Evolutionary conservation across 2,888 invertebrate genomes (phyloP), one percentile per base, ranked within the genome.

Genomic region (Ferdinandea cuprea): DNA sequence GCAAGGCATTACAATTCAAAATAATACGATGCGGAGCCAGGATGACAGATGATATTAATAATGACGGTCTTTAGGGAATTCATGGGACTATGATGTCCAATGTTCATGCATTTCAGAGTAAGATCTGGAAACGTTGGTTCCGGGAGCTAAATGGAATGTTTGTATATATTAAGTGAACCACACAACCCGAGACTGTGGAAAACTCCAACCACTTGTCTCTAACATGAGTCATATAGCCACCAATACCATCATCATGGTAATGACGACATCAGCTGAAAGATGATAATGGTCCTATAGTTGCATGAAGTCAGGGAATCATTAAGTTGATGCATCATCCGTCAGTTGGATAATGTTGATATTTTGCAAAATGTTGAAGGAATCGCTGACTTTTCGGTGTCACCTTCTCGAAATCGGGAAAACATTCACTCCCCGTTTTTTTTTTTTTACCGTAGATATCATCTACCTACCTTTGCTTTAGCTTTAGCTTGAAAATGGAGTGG

Each of bases 11-110:
- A 66, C 56, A 66, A 74, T 74, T 74, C 73, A 66, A 46, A 66
- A 66, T 48, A 65, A 65, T 54, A 50, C 40, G 15, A 46, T 56
- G 61, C 56, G 40, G 42, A 71, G 46, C 63, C 52, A 61, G 46
- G 44, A 61, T 63, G 77, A 77, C 69, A 77, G 77, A 77, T 77
- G 77, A 69, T 69, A 77, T 77, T 71, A 77, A 77, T 77, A 69
- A 69, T 71, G 52, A 77, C 37, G 54, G 63, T 68, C 68, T 50
- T 76, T 40, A 44, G 58, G 68, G 68, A 44, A 68, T 59, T 58
- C 42, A 50, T 30, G 15, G 58, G 74, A 66, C 58, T 66, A 66
- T 74, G 37, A 50, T 76, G 68, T 76, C 68, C 68, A 68, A 59
- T 40, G 66, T 58, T 52, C 35, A 59, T 74, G 74, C 74, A 74